A percentile compares a stretch with the other conserved stretches of the same genome.
phyloP scores from a whole-genome alignment of 2,797 vertebrate species.

The Percopsis omiscomaycus region DNA sequence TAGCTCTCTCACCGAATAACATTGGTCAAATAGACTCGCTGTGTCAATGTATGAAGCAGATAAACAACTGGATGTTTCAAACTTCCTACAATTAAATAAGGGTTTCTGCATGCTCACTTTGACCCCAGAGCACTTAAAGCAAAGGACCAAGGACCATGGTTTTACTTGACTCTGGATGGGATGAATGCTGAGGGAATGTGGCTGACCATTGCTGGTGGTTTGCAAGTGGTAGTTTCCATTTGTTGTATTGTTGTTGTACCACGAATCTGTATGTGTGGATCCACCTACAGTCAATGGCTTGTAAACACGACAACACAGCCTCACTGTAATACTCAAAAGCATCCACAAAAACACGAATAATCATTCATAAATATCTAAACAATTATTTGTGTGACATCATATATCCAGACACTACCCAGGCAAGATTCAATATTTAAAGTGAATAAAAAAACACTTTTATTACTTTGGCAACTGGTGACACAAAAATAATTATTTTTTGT shows the following conservation, averaged over 20 bases:
- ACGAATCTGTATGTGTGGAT: conserved; percentile 76
- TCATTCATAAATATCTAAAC: too few species aligned
- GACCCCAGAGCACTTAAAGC: too few species aligned
- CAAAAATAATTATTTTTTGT: conserved; percentile 75
- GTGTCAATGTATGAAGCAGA: too few species aligned
- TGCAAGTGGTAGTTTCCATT: conserved; percentile 59
- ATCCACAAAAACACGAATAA: background rate
- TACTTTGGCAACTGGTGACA: conserved; percentile 93
- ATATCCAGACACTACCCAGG: background rate
- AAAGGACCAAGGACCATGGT: too few species aligned
- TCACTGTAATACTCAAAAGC: conserved; percentile 4
- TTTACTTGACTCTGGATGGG: too few species aligned
- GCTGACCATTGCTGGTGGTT: conserved; percentile 41
- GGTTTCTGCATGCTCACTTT: too few species aligned
- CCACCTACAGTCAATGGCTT: conserved; percentile 85
- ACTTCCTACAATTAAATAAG: too few species aligned
- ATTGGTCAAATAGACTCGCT: too few species aligned
- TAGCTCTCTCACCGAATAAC: too few species aligned
- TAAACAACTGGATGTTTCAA: too few species aligned
- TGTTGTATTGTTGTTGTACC: conserved; percentile 80
- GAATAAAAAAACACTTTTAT: conserved; percentile 49
- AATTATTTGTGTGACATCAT: too few species aligned
- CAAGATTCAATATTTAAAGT: background rate
- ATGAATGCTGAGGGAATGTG: background rate
- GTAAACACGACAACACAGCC: conserved; percentile 54